phyloP scores from a whole-genome alignment of 1,140 invertebrate species.

The Pogonomyrmex californicus region DNA sequence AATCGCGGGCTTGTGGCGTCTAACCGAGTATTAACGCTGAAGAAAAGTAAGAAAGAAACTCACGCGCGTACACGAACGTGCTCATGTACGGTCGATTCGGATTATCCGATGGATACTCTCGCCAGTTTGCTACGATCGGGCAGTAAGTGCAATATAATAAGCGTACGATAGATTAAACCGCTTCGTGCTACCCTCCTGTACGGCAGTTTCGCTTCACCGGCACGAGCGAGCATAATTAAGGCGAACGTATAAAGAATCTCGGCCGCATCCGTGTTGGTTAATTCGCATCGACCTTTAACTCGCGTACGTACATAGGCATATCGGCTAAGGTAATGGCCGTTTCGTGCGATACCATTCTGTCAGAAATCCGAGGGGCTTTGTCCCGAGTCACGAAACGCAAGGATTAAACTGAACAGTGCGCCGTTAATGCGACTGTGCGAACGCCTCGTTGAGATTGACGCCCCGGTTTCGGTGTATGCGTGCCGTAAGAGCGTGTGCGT shows the following conservation, averaged over 20 bases:
- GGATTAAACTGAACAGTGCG: conserved; percentile 84
- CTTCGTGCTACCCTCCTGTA: conserved; percentile 58
- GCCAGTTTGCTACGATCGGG: conserved; percentile 36
- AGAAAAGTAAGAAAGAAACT: conserved; percentile 67
- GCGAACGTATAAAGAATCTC: conserved; percentile 56
- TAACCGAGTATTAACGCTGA: conserved; percentile 63
- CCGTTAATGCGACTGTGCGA: conserved; percentile 82
- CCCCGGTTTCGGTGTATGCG: conserved; percentile 10
- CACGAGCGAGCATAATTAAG: conserved; percentile 59
- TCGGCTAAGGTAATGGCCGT: conserved; percentile 85
- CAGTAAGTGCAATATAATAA: conserved; percentile 61
- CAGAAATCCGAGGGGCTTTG: conserved; percentile 87
- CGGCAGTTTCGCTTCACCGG: conserved; percentile 30
- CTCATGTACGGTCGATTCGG: conserved; percentile 41
- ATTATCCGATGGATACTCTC: conserved; percentile 45
- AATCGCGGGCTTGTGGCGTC: conserved; percentile 76
- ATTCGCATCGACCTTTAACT: conserved; percentile 76
- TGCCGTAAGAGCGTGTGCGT: neutral
- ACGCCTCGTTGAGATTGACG: conserved; percentile 52
- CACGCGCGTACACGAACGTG: conserved; percentile 6
- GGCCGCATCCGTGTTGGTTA: conserved; percentile 68
- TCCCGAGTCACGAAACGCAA: conserved; percentile 86
- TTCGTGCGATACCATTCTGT: conserved; percentile 86
- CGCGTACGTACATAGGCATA: conserved; percentile 68
- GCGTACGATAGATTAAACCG: conserved; percentile 58